Conservation (phyloP, 2,113 vertebrate species). For the Pionites leucogaster region DNA sequence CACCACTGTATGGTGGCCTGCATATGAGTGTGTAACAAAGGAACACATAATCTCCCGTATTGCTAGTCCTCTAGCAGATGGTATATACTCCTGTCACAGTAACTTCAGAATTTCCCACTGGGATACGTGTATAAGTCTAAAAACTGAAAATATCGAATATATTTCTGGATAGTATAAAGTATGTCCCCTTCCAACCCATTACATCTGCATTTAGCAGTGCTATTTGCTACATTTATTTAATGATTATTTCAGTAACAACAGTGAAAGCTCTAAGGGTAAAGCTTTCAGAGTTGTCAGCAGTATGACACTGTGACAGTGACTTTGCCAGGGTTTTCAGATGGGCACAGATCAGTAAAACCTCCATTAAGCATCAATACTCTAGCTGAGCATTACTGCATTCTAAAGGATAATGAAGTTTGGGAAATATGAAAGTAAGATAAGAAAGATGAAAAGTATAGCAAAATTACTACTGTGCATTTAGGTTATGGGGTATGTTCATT, state of each 20-base stretch:
- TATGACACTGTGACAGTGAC: not conserved
- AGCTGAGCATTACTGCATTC: not conserved
- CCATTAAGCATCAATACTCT: not conserved
- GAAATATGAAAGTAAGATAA: not conserved
- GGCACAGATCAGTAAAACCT: not conserved
- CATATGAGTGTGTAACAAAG: not conserved
- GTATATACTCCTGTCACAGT: not conserved
- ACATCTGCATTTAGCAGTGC: not conserved
- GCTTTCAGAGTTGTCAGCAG: not conserved
- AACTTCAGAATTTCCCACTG: not conserved
- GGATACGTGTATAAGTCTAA: fast-evolving
- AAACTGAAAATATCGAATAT: not conserved
- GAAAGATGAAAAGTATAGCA: not conserved
- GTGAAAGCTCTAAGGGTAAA: not conserved
- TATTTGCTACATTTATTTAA: not conserved
- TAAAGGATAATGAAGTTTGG: not conserved
- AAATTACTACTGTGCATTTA: not conserved
- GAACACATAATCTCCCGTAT: fast-evolving
- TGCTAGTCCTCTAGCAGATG: not conserved
- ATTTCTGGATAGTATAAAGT: not conserved
- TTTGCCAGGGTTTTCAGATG: not conserved
- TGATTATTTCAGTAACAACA: not conserved
- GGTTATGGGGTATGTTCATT: not conserved
- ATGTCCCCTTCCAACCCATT: not conserved
- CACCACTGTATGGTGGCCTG: not conserved